Conservation (phyloP, 2,113 vertebrate genomes). For the Spilogale gracilis region DNA sequence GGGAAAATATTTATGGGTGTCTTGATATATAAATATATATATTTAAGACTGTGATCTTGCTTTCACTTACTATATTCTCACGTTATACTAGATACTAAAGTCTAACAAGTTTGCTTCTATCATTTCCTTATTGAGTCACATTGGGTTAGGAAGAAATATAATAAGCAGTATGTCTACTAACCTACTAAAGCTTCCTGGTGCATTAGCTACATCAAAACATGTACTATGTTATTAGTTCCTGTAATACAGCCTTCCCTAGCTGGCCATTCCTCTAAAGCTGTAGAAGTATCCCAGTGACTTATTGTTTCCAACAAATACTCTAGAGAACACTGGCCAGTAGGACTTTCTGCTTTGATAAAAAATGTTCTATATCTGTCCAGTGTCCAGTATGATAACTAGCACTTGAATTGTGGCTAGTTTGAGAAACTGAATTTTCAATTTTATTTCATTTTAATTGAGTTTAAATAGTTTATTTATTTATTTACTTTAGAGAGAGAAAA, state of each 20-base stretch:
- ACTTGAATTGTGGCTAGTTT: not conserved
- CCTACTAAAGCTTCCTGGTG: not conserved
- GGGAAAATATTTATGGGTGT: not conserved
- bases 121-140: not conserved
- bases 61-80: not conserved
- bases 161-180: not conserved
- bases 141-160: not conserved
- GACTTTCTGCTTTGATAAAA: not conserved
- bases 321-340: not conserved
- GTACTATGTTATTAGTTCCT: not conserved
- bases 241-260: not conserved
- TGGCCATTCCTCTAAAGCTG: not conserved
- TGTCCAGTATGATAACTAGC: not conserved
- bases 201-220: not conserved
- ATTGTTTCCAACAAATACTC: not conserved
- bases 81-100: not conserved
- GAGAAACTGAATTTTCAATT: not conserved
- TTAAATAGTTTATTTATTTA: not conserved
- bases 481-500: not conserved
- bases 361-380: not conserved
- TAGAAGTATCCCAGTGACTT: not conserved
- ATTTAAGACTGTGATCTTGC: not conserved
- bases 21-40: not conserved
- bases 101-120: not conserved
- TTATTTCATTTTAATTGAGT: constrained; percentile 10